Base-by-base conservation (phyloP, 2,113 vertebrate genomes). In the Oxygymnocypris stewartii region DNA sequence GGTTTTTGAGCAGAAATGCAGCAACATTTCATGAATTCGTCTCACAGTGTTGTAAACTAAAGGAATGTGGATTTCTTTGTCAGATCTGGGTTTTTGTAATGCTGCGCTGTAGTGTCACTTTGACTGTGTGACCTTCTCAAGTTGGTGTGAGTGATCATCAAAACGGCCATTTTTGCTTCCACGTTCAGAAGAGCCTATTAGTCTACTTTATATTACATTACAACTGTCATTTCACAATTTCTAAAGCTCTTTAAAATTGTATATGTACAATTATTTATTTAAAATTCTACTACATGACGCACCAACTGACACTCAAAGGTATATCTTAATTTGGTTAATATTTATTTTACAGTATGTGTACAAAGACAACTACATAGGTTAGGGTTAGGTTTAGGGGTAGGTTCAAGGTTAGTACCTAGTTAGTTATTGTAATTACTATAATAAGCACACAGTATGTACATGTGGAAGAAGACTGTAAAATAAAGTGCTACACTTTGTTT, bases 41-140 rank as follows among this genome's bases (percentile, higher is more conserved):
- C 35, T 37, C 4, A 23, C 37, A 37, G 10, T 11, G 35, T 73
- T 23, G 69, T 73, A 23, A 42, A 35, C 1, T 4, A 71, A 10
- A 73, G 35, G 35, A 73, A 73, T 42, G 69, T 40, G 20, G 4
- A 42, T 42, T 23, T 73, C 13, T 67, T 35, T 16, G 13, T 31
- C 18, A 40, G 69, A 1, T 23, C 20, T 40, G 18, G 35, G 69
- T 5, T 73, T 71, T 73, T 73, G 57, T 57, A 57, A 57, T 9
- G 54, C 57, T 59, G 57, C 18, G 57, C 57, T 59, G 57, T 59
- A 73, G 69, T 73, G 69, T 42, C 69, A 73, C 35, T 73, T 73
- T 42, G 69, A 73, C 35, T 23, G 35, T 73, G 18, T 73, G 69
- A 73, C 69, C 69, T 73, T 40, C 37, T 42, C 69, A 73, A 42